Evolutionary conservation across 64 coral and sea anemone genomes (phyloP), one percentile per base, ranked within the genome.

Genomic region (Astreopora myriophthalma): DNA sequence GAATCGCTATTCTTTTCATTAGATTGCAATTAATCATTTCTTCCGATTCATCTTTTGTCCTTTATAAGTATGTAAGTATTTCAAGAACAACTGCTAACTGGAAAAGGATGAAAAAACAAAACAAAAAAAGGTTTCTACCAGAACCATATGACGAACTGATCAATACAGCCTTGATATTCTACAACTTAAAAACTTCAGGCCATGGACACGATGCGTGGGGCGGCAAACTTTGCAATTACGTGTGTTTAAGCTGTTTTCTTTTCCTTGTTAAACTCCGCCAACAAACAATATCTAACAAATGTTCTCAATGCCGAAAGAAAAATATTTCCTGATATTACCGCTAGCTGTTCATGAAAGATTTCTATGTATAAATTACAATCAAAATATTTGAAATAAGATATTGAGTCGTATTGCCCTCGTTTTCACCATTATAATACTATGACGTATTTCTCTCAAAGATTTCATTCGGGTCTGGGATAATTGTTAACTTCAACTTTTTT

Each of bases 21-120:
- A 34, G 79, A 83, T 64, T 34, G 79, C n/a, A 64, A 83, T 83
- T 65, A 83, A 83, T 83, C 79, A 83, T 37, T 83, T 63, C 44
- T 61, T 83, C 79, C 58, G 51, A 6, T 83, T 65, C 32, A 22
- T 39, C 79, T 37, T 39, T 83, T 83, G 79, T 83, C 7, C 20
- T 57, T 34, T 35, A 24, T 20, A 79, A 79, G 75, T 57, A 27
- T 25, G 27, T 64, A 36, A 65, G 76, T 80, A 64, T 83, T 11
- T 64, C 61, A 34, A 64, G 31, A 83, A 64, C 28, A 16, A 63
- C 79, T 37, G 12, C 19, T 63, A 5, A 11, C 79, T 62, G 52
- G 58, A 64, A 37, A 33, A 81, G 51, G 48, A 33, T n/a, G 51
- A 20, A 61, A 33, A 16, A 60, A n/a, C n/a, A n/a, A n/a, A n/a